phyloP scores from a whole-genome alignment of 1,140 invertebrate genomes.

The Trachymyrmex septentrionalis region DNA sequence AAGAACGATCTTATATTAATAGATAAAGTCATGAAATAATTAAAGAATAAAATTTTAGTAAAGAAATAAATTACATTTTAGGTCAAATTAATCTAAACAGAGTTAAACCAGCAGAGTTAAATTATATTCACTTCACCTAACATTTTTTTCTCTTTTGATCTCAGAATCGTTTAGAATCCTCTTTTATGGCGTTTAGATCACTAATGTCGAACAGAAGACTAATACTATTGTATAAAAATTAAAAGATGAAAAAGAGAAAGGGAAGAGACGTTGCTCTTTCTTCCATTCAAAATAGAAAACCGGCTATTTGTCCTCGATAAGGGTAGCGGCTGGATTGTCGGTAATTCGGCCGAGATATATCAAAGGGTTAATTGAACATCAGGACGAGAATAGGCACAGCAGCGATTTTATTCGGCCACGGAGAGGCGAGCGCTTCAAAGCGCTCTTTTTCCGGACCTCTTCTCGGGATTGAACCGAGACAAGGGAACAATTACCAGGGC shows the following conservation, averaged over 20 bases:
- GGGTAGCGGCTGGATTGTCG: background rate
- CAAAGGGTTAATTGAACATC: slow-evolving; percentile 61
- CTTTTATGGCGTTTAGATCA: background rate
- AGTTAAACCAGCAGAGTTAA: background rate
- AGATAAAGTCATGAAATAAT: no score
- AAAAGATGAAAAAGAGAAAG: background rate
- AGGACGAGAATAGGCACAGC: slow-evolving; percentile 1
- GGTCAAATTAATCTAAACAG: no score
- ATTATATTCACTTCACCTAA: no score
- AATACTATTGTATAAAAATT: slow-evolving; percentile 14
- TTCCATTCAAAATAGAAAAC: slow-evolving; percentile 20
- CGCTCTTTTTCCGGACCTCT: slow-evolving; percentile 48
- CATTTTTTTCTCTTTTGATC: background rate
- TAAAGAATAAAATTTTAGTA: no score
- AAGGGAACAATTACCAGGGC: slow-evolving; percentile 76
- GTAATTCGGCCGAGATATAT: slow-evolving; percentile 17
- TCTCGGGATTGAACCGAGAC: slow-evolving; percentile 70
- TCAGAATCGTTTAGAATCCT: background rate
- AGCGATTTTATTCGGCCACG: slow-evolving; percentile 38
- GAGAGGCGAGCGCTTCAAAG: slow-evolving; percentile 45
- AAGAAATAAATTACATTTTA: no score
- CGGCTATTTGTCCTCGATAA: slow-evolving; percentile 3
- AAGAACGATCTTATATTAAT: no score
- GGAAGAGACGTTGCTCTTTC: background rate
- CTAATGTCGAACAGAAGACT: background rate